Conservation (phyloP, 2,113 vertebrate genomes). For the Damaliscus lunatus region DNA sequence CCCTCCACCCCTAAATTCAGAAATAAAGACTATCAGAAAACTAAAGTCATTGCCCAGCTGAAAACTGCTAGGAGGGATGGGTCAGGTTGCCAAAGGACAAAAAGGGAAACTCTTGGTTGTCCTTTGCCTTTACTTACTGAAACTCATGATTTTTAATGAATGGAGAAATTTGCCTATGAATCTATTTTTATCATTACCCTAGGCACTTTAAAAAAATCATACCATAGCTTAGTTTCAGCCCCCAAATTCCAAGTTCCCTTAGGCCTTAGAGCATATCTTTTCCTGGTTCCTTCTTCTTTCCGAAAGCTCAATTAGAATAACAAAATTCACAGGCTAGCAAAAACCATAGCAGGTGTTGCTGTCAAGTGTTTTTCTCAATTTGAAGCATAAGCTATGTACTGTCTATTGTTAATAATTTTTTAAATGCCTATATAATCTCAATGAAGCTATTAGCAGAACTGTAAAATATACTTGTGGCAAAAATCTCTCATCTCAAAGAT, state of each 20-base stretch:
- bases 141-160: slow-evolving; percentile 51
- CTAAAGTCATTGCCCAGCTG: neutral
- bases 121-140: slow-evolving; percentile 44
- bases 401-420: slow-evolving; percentile 43
- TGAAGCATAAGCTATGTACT: slow-evolving; percentile 41
- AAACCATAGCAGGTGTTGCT: slow-evolving; percentile 29
- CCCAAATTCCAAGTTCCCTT: slow-evolving; percentile 3
- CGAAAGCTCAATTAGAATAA: slow-evolving; percentile 28
- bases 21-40: slow-evolving; percentile 38
- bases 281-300: slow-evolving; percentile 26
- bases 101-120: slow-evolving; percentile 37
- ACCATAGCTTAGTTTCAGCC: slow-evolving; percentile 23
- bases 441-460: slow-evolving; percentile 59
- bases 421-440: slow-evolving; percentile 46
- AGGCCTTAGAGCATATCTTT: slow-evolving; percentile 27
- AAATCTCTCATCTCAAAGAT: slow-evolving; percentile 48
- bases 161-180: slow-evolving; percentile 26
- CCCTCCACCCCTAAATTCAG: slow-evolving; percentile 26
- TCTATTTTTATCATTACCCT: slow-evolving; percentile 6
- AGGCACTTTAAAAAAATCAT: slow-evolving; percentile 31
- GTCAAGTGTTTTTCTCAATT: slow-evolving; percentile 55
- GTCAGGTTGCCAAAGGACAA: slow-evolving; percentile 19
- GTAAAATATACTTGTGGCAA: slow-evolving; percentile 33
- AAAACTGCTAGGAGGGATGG: slow-evolving; percentile 24
- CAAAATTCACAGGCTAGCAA: slow-evolving; percentile 41